Conservation (phyloP, 2,797 vertebrate genomes). For the Semaprochilodus insignis region DNA sequence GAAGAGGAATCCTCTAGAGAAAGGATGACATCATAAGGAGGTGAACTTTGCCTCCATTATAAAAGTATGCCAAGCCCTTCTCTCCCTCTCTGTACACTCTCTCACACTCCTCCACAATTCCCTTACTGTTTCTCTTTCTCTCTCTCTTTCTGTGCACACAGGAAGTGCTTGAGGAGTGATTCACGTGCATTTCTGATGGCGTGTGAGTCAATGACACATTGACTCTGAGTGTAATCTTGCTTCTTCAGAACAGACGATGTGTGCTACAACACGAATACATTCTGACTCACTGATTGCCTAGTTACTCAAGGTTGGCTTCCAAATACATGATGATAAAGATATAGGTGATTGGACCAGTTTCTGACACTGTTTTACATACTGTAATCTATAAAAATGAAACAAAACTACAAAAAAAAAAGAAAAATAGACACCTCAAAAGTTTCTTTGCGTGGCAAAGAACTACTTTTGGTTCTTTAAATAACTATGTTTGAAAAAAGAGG, state of each 20-base stretch:
- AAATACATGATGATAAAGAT: neutral
- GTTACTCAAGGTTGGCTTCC: neutral
- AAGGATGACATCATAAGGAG: constrained; percentile 56
- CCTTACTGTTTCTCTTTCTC: constrained; percentile 28
- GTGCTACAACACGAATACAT: constrained; percentile 27
- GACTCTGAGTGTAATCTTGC: constrained; percentile 47
- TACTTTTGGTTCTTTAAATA: neutral
- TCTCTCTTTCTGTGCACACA: constrained; percentile 59
- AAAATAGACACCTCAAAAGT: too few species aligned
- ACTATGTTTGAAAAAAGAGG: too few species aligned
- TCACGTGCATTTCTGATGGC: constrained; percentile 61
- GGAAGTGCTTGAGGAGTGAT: constrained; percentile 69
- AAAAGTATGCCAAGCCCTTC: constrained; percentile 49
- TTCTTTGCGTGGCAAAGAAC: too few species aligned
- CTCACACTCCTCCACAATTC: constrained; percentile 38
- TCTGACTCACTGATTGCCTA: constrained; percentile 7
- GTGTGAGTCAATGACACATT: constrained; percentile 58
- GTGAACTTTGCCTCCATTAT: constrained; percentile 58
- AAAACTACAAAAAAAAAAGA: too few species aligned
- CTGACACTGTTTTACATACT: neutral
- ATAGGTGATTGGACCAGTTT: neutral
- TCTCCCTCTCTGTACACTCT: neutral
- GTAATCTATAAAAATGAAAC: neutral
- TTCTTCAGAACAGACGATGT: constrained; percentile 30
- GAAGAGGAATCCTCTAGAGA: constrained; percentile 38